phyloP scores from a whole-genome alignment of 2,113 vertebrate species.

The Barnardius zonarius region DNA sequence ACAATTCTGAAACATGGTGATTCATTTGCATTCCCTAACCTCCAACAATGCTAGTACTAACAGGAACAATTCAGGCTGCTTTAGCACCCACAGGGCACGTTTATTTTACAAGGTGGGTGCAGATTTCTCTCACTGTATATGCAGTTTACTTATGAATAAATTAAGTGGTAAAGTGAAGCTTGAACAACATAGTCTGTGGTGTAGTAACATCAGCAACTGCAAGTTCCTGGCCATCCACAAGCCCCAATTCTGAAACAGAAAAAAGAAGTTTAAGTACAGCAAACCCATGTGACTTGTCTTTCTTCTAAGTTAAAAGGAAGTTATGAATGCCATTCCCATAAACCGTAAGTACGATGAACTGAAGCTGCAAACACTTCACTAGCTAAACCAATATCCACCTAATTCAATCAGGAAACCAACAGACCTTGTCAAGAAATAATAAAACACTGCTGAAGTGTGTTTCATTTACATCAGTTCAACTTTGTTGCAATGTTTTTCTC shows the following conservation, averaged over 20 bases:
- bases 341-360: background rate
- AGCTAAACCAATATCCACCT: background rate
- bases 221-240: conserved; percentile 89
- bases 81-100: conserved; percentile 29
- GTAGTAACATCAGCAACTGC: conserved; percentile 93
- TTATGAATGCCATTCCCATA: background rate
- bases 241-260: conserved; percentile 84
- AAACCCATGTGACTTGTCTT: background rate
- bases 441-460: background rate
- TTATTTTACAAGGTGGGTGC: conserved; percentile 21
- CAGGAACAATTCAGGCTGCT: conserved; percentile 33
- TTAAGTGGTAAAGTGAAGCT: conserved; percentile 89
- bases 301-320: background rate
- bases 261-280: background rate
- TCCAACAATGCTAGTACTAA: conserved; percentile 64
- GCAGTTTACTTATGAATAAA: conserved; percentile 22
- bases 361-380: background rate
- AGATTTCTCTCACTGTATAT: conserved; percentile 1
- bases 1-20: conserved; percentile 64
- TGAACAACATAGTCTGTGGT: conserved; percentile 93
- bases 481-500: background rate
- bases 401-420: background rate
- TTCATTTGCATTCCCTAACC: conserved; percentile 55
- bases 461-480: background rate
- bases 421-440: background rate